Percentiles rank a stretch among this genome's conserved stretches.
phyloP scores from a whole-genome alignment of 2,113 vertebrate genomes.

The Epinephelus fuscoguttatus region DNA sequence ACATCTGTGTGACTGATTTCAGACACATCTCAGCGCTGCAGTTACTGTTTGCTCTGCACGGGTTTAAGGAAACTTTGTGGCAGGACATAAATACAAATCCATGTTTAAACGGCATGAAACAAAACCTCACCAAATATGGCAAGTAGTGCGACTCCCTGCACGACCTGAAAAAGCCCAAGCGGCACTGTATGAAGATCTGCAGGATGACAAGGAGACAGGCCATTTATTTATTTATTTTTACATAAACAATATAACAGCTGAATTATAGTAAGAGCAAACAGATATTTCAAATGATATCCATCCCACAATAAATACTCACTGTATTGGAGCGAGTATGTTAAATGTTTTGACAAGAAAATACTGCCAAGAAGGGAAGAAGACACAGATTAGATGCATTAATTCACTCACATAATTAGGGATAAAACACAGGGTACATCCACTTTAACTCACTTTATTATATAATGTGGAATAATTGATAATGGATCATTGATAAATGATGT shows the following conservation, averaged over 20 bases:
- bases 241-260: neutral
- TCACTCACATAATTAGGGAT: neutral
- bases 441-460: neutral
- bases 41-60: neutral
- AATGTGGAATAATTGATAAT: too few relatives aligned
- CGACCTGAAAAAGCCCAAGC: neutral
- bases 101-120: neutral
- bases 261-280: neutral
- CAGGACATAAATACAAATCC: constrained; percentile 13
- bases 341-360: too few relatives aligned
- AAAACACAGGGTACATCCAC: neutral
- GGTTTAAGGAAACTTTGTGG: constrained; percentile 14
- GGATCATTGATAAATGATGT: too few relatives aligned
- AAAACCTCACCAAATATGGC: neutral
- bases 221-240: too few relatives aligned
- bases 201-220: neutral
- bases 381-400: neutral
- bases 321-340: neutral
- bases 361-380: neutral
- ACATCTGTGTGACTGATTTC: constrained; percentile 44
- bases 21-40: constrained; percentile 18
- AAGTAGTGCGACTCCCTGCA: accelerated
- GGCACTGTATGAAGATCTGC: accelerated
- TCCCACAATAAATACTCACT: neutral
- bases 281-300: neutral